Evolutionary conservation across 2,888 invertebrate genomes (phyloP), one percentile per base, ranked within the genome.

Genomic region (Brenthis daphne): DNA sequence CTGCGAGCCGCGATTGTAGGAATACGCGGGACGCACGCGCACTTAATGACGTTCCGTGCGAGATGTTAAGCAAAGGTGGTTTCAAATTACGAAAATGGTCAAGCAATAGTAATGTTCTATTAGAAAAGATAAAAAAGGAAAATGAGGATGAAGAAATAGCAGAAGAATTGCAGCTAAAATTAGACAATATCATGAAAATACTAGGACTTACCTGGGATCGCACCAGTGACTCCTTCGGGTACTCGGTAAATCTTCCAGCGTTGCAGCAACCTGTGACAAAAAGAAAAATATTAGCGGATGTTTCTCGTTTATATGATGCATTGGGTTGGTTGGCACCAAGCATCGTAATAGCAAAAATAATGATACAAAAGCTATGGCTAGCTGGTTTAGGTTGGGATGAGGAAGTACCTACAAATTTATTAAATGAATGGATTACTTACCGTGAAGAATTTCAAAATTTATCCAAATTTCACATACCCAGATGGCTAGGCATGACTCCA

Each of bases 71-170:
- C 16, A 66, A 67, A 33, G 79, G 77, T 12, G 79, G 80, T 14
- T 80, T 81, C 63, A 58, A 71, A 12, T 61, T 81, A 8, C 74
- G 80, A 24, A 76, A 80, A 65, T 77, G 76, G 75, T 50, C 57
- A 1, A 73, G 73, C 29, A 74, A 74, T 64, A 67, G 57, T 51
- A 61, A 71, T 2, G 65, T 68, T 20, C 69, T 76, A 12, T 29
- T 63, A 54, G 13, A 69, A n/a, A 11, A 48, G 11, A 57, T 70
- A 11, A 56, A 61, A 11, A n/a, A 51, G 20, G 56, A 66, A 67
- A 57, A 70, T 60, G 50, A 66, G 60, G 43, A 51, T 37, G 66
- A 37, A 33, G 53, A 33, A n/a, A 53, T 16, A n/a, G n/a, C 8
- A 14, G 53, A 66, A 20, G 33, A 64, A 13, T 48, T 75, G 33